Evolutionary conservation across 2,888 invertebrate genomes (phyloP), one percentile per base, ranked within the genome.

Genomic region (Beris morrisii): DNA sequence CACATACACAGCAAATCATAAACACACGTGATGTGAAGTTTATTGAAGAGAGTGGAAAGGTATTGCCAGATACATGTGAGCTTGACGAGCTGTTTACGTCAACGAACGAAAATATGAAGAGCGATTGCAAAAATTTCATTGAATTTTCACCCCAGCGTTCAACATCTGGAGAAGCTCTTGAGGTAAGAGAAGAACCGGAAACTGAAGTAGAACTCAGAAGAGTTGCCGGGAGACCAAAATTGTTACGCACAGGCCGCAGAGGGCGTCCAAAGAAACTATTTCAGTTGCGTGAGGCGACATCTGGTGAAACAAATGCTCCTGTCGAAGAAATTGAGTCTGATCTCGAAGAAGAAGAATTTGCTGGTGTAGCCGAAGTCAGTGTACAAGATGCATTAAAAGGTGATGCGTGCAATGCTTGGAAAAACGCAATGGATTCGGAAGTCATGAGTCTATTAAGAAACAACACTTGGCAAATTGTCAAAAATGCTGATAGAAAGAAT

Each of bases 381-480:
- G 30, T 69, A 1, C 30, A 32, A 50, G 38, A 67, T 43, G 69
- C 67, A n/a, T 38, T 70, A 31, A 64, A 58, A 4, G 61, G 69
- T 22, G 48, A 57, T 15, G 57, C 48, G 15, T 15, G 63, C 4
- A 63, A 58, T 1, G 67, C 66, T 13, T 70, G 68, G 70, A 67
- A 65, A 52, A 53, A 66, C 9, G 67, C 69, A 13, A 69, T 69
- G 63, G 67, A 71, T 15, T 63, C 58, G 9, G 67, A 70, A 46
- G 28, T 69, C 7, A 55, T 50, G 11, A 67, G 66, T 59, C 45
- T 69, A 4, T 13, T 69, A 2, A 68, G 70, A 56, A 66, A 71
- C 45, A 43, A 69, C n/a, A 70, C 69, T 22, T 70, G 66, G 61
- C 15, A 67, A 1, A 56, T 71, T 30, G 28, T 68, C 28, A 63